phyloP scores from a whole-genome alignment of 2,888 invertebrate species.

The Anagyrus pseudococci region DNA sequence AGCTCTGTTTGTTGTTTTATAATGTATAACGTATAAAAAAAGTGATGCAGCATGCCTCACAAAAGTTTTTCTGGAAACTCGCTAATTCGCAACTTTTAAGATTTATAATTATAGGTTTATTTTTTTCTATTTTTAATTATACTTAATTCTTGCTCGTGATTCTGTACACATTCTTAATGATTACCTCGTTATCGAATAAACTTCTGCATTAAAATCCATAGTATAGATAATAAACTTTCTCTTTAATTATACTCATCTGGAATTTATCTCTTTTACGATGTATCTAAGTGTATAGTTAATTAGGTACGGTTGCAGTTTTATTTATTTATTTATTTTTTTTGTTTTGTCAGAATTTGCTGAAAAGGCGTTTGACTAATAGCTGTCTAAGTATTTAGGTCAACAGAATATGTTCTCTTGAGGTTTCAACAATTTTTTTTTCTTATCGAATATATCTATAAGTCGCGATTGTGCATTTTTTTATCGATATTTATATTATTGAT shows the following conservation, averaged over 20 bases:
- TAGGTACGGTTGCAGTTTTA: slow-evolving; percentile 18
- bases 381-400: neutral
- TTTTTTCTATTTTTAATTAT: slow-evolving; percentile 7
- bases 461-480: neutral
- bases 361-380: slow-evolving; percentile 22
- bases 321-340: slow-evolving; percentile 4
- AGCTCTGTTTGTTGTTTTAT: too few relatives aligned
- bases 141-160: too few relatives aligned
- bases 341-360: slow-evolving; percentile 24
- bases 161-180: too few relatives aligned
- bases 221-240: slow-evolving; percentile 13
- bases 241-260: slow-evolving; percentile 1
- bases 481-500: neutral
- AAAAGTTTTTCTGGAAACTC: slow-evolving; percentile 12
- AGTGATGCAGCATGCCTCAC: slow-evolving; percentile 22
- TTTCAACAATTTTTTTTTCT: neutral
- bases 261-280: slow-evolving; percentile 4
- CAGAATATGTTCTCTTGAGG: neutral
- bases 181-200: too few relatives aligned
- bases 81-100: neutral
- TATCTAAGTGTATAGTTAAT: slow-evolving; percentile 10
- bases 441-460: neutral
- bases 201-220: neutral
- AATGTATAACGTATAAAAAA: slow-evolving; percentile 38
- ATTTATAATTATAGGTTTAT: neutral